Percentiles rank a stretch among this genome's conserved stretches.
Conservation (phyloP, 2,113 vertebrate genomes). For the Sminthopsis crassicaudata region DNA sequence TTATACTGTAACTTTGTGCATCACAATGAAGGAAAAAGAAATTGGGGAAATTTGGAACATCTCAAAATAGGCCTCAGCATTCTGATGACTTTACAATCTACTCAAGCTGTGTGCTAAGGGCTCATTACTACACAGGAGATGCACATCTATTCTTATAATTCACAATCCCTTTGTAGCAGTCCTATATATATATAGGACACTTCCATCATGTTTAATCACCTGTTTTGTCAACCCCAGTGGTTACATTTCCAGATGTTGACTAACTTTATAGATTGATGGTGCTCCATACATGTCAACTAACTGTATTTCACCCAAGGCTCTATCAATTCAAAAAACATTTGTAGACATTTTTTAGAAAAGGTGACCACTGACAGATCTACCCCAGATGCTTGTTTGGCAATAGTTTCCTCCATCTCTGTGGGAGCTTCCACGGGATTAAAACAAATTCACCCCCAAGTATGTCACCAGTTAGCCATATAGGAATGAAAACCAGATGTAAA, state of each 20-base stretch:
- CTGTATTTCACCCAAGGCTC: constrained; percentile 71
- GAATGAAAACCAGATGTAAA: constrained; percentile 47
- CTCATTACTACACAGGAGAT: constrained; percentile 61
- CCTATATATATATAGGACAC: constrained; percentile 68
- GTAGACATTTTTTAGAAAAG: constrained; percentile 59
- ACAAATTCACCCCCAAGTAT: constrained; percentile 3
- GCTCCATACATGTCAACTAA: constrained; percentile 72
- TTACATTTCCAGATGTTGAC: constrained; percentile 80
- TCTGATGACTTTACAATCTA: constrained; percentile 66
- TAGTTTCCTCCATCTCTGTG: constrained; percentile 49
- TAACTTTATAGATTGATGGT: constrained; percentile 70
- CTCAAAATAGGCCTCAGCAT: constrained; percentile 63
- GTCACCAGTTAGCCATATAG: constrained; percentile 30
- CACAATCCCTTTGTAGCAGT: constrained; percentile 64
- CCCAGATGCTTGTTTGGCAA: constrained; percentile 71
- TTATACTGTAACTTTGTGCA: constrained; percentile 64
- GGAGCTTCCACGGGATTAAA: constrained; percentile 42
- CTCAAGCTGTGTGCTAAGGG: constrained; percentile 57
- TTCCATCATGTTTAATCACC: constrained; percentile 69
- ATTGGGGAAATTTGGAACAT: constrained; percentile 70
- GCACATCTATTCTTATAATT: constrained; percentile 55
- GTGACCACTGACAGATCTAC: constrained; percentile 56
- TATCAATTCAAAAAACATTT: constrained; percentile 60
- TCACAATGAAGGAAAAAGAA: constrained; percentile 77
- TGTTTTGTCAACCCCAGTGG: constrained; percentile 64